Evolutionary conservation across 2,113 vertebrate species (phyloP).

Genomic region (Isurus oxyrinchus): DNA sequence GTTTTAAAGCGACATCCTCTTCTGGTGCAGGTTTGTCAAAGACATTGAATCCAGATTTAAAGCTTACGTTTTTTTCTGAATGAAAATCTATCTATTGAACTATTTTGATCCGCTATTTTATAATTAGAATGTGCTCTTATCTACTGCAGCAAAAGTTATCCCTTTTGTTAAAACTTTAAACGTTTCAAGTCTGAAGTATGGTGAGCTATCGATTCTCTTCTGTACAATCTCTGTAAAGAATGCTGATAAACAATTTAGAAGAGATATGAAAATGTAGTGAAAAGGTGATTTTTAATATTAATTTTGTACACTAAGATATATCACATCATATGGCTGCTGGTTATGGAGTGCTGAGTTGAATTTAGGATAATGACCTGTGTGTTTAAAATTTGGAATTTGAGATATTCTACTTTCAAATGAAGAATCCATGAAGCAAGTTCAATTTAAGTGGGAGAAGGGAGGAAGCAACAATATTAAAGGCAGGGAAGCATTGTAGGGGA

Average conservation of each 20-base stretch:
- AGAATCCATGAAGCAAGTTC: neutral
- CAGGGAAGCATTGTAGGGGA: neutral
- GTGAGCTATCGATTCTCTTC: neutral
- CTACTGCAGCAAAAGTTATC: neutral
- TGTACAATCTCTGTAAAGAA: neutral
- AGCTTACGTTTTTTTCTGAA: neutral
- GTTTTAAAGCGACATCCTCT: constrained; percentile 83
- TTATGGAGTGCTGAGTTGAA: neutral
- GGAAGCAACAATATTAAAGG: neutral
- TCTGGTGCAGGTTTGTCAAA: constrained; percentile 73
- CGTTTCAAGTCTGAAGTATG: neutral
- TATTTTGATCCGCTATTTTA: neutral
- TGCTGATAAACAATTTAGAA: neutral
- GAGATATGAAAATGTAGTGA: neutral
- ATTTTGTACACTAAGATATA: neutral
- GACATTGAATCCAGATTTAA: neutral
- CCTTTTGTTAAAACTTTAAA: constrained; percentile 12
- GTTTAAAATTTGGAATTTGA: neutral
- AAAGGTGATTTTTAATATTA: neutral
- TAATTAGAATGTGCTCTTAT: neutral
- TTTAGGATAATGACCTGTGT: neutral
- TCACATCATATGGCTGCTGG: neutral
- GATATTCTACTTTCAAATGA: neutral
- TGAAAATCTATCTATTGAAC: neutral
- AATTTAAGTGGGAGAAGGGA: neutral